These are phyloP conservation scores for Scolopax mira DNA, from an alignment of 2,113 vertebrate species.

Conservation along the genomic window DNA sequence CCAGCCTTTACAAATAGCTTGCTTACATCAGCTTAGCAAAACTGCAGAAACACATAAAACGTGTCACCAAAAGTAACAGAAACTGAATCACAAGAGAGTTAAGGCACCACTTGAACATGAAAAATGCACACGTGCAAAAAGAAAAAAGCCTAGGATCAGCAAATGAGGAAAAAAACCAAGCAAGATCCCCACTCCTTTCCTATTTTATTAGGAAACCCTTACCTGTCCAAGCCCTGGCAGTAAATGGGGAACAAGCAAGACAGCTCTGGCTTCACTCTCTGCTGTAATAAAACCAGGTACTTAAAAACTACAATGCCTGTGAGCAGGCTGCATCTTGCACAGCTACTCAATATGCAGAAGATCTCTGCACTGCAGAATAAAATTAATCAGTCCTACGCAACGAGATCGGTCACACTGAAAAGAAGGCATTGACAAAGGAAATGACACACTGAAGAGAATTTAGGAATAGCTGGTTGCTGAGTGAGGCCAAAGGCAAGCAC, in stretches of 20 bases:
- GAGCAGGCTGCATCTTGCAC: conserved; percentile 35
- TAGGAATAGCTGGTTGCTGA: neutral
- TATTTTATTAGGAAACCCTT: neutral
- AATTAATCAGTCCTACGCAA: conserved; percentile 50
- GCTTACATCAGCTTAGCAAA: neutral
- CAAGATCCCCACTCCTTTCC: neutral
- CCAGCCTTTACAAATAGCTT: neutral
- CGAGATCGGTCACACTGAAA: neutral
- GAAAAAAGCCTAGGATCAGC: neutral
- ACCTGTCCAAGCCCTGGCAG: neutral
- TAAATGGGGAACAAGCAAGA: neutral
- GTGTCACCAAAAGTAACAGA: neutral
- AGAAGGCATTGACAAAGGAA: neutral
- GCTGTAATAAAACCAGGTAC: neutral
- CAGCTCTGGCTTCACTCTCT: neutral
- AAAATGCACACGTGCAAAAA: neutral
- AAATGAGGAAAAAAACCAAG: neutral
- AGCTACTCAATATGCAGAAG: conserved; percentile 64
- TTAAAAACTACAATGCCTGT: neutral
- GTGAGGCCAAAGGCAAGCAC: neutral
- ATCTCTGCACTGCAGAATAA: conserved; percentile 59
- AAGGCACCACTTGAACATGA: neutral
- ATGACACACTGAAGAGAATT: neutral
- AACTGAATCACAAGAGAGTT: neutral
- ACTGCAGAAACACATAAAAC: neutral